phyloP scores from a whole-genome alignment of 1,140 invertebrate species.

The Diplogasteroides magnus region DNA sequence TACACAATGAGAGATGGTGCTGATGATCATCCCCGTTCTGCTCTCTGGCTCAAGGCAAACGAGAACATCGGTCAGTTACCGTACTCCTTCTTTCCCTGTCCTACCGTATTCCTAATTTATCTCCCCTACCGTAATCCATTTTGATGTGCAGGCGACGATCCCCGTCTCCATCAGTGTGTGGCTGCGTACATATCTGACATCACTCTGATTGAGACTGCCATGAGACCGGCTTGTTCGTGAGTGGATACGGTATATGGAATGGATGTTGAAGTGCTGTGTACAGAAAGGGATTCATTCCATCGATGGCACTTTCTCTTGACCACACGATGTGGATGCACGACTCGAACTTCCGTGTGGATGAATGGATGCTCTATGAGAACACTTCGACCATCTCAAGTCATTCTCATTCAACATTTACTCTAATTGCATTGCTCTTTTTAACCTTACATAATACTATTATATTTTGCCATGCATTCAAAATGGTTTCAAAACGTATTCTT shows the following conservation, averaged over 20 bases:
- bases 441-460: no score
- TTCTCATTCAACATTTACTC: not conserved
- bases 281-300: slow-evolving; percentile 38
- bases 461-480: no score
- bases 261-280: not conserved
- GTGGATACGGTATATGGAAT: no score
- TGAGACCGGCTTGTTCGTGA: slow-evolving; percentile 34
- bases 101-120: not conserved
- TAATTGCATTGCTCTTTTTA: no score
- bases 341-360: slow-evolving; percentile 41
- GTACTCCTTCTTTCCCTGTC: not conserved
- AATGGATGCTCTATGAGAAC: slow-evolving; percentile 48
- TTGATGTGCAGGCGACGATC: slow-evolving; percentile 30
- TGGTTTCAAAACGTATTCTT: no score
- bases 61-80: slow-evolving; percentile 30
- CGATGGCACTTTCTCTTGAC: slow-evolving; percentile 43
- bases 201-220: slow-evolving; percentile 37
- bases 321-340: slow-evolving; percentile 44
- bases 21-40: slow-evolving; percentile 13
- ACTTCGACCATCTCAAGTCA: slow-evolving; percentile 30
- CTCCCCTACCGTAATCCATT: not conserved
- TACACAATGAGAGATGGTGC: slow-evolving; percentile 18
- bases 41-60: slow-evolving; percentile 33
- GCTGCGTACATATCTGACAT: slow-evolving; percentile 37
- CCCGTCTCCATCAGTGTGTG: slow-evolving; percentile 28